Evolutionary conservation across 1,140 invertebrate genomes (phyloP).

Genomic region (Brachionus rubens): DNA sequence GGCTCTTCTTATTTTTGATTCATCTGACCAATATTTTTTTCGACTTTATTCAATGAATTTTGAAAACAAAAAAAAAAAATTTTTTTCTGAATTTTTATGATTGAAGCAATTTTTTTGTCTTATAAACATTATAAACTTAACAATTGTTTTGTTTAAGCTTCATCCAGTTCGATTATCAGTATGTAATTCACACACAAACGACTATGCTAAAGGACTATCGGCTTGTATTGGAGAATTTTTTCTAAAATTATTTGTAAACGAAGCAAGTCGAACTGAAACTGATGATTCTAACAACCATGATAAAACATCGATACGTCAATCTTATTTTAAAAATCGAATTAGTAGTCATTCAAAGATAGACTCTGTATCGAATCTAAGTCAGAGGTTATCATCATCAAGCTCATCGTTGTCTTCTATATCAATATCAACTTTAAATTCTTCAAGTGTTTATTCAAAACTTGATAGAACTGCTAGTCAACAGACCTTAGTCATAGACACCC

Average conservation of each 20-base stretch:
- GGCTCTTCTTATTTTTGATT: too few species aligned
- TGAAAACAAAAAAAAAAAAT: not conserved
- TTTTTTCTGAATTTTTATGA: not conserved
- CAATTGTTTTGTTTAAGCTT: too few species aligned
- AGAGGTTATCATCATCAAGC: not conserved
- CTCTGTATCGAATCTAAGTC: not conserved
- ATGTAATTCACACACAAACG: conserved; percentile 87
- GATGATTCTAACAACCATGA: not conserved
- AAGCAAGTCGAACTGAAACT: not conserved
- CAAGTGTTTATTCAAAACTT: not conserved
- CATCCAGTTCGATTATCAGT: conserved; percentile 80
- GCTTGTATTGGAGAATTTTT: conserved; percentile 4
- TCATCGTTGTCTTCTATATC: conserved; percentile 26
- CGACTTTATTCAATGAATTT: too few species aligned
- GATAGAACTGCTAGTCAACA: not conserved
- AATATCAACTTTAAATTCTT: conserved; percentile 6
- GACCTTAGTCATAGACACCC: conserved; percentile 66
- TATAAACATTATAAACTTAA: too few species aligned
- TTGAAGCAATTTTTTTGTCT: conserved; percentile 63
- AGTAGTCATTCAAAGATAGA: not conserved
- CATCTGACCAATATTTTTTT: too few species aligned
- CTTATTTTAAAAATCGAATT: not conserved
- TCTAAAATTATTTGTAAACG: conserved; percentile 36
- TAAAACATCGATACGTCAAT: not conserved
- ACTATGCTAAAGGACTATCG: conserved; percentile 84